Conservation (phyloP, 2,797 vertebrate species). For the Presbytis comata region DNA sequence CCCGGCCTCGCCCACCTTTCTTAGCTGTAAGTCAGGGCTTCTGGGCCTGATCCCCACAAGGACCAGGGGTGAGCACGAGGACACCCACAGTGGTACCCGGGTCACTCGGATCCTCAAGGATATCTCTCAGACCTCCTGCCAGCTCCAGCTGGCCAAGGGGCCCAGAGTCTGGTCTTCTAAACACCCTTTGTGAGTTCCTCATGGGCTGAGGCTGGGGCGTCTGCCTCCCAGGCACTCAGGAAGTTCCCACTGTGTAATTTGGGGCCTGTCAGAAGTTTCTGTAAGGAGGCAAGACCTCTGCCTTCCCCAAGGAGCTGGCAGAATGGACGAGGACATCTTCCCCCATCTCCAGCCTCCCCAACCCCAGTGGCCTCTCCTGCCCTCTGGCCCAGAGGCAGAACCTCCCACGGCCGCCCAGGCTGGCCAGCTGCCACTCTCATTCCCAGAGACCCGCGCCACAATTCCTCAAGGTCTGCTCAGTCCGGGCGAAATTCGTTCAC, state of each 20-base stretch:
- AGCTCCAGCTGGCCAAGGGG: neutral
- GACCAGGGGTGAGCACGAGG: neutral
- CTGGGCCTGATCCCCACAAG: neutral
- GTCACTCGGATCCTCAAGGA: neutral
- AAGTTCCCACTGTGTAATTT: neutral
- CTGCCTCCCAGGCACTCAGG: neutral
- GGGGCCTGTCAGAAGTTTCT: neutral
- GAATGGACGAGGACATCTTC: neutral
- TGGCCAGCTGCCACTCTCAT: no score
- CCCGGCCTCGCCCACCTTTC: fast-evolving
- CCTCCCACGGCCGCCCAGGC: neutral
- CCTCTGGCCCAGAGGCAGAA: neutral
- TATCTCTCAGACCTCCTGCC: neutral
- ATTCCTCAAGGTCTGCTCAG: neutral
- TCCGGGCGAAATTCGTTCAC: neutral
- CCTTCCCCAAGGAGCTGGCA: neutral
- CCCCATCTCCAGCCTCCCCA: neutral
- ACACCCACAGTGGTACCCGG: neutral
- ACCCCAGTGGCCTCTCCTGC: neutral
- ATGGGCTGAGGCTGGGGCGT: neutral
- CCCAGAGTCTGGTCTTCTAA: neutral
- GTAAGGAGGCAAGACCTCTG: neutral
- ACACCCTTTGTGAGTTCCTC: neutral
- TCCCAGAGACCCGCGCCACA: neutral
- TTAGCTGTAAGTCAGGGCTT: neutral